Evolutionary conservation across 2,797 vertebrate species (phyloP).

Genomic region (Psittacula echo): DNA sequence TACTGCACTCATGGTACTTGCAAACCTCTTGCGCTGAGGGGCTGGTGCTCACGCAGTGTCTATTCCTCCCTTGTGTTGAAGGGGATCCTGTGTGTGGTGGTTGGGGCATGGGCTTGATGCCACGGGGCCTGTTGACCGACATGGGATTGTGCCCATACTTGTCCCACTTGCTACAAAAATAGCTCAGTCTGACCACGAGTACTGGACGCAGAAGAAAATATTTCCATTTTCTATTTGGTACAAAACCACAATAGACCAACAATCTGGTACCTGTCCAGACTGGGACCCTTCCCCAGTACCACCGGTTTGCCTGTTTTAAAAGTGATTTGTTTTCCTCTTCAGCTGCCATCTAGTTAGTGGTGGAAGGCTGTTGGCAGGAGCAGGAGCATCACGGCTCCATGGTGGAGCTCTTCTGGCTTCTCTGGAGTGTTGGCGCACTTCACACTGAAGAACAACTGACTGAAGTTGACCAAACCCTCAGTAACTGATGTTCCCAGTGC

Average conservation of each 20-base stretch:
- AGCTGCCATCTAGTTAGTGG: background rate
- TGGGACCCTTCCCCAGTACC: background rate
- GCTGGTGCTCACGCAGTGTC: background rate
- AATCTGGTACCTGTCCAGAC: background rate
- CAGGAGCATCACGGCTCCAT: rapidly evolving
- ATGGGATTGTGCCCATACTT: background rate
- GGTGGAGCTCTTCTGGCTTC: background rate
- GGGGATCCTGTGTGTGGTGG: background rate
- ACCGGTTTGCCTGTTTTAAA: background rate
- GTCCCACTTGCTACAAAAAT: background rate
- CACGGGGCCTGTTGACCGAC: background rate
- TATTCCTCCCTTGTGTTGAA: background rate
- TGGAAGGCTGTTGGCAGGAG: background rate
- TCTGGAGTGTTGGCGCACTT: background rate
- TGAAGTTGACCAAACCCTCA: background rate
- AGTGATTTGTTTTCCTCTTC: background rate
- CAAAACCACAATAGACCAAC: rapidly evolving
- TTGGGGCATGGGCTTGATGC: rapidly evolving
- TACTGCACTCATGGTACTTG: conserved; percentile 49
- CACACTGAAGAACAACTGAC: background rate
- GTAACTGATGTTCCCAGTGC: background rate
- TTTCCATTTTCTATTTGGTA: background rate
- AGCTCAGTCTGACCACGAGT: background rate
- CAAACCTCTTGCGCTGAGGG: background rate
- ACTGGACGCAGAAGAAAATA: background rate